Percentiles rank a stretch among this genome's conserved stretches.
Evolutionary conservation across 2,113 vertebrate genomes (phyloP).

Genomic region (Ibidorhyncha struthersii): DNA sequence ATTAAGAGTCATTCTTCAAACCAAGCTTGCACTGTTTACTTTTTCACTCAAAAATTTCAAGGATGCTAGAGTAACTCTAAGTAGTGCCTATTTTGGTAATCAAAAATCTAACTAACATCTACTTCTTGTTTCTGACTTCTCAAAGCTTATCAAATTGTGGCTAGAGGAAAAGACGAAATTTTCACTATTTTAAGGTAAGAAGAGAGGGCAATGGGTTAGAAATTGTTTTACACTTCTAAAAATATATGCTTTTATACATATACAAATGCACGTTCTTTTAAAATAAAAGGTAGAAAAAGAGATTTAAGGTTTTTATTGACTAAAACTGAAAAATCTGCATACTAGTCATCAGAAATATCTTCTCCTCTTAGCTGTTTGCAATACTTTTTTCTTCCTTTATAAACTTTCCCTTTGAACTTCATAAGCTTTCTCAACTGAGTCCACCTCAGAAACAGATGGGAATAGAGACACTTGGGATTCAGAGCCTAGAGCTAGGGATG

Average conservation of each 20-base stretch:
- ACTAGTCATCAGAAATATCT: neutral
- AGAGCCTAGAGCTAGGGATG: neutral
- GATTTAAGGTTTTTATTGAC: neutral
- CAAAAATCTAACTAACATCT: neutral
- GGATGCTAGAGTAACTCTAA: neutral
- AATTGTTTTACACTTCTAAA: neutral
- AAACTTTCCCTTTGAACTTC: neutral
- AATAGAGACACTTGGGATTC: neutral
- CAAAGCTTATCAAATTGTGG: neutral
- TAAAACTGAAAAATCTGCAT: neutral
- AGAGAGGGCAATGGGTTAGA: neutral
- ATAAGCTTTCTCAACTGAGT: neutral
- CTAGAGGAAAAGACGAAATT: neutral
- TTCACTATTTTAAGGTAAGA: neutral
- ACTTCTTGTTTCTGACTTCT: neutral
- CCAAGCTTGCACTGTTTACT: neutral
- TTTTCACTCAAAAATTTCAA: neutral
- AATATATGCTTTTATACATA: accelerated
- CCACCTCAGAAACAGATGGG: neutral
- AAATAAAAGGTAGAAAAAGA: neutral
- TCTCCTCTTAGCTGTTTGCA: neutral
- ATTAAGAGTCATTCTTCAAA: neutral
- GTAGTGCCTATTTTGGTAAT: neutral
- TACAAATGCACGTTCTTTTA: accelerated
- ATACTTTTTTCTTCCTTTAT: neutral